Conservation (phyloP, 2,113 vertebrate genomes). For the Myrmecobius fasciatus region DNA sequence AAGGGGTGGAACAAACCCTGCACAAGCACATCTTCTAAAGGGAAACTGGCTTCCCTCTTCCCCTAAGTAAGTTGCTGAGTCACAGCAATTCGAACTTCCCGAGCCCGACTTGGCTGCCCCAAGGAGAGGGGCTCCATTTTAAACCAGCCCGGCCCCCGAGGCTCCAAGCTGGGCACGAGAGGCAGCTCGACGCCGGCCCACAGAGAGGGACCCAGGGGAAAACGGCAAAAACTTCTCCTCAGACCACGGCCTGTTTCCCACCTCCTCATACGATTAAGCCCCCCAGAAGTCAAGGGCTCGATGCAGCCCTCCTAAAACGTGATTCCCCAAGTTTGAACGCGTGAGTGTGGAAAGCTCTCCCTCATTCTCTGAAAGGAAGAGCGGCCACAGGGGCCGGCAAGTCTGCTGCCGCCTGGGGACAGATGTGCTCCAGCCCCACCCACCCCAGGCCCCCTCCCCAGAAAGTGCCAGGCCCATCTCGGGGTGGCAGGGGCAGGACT, state of each 20-base stretch:
- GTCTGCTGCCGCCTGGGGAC: conserved; percentile 29
- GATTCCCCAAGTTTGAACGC: conserved; percentile 1
- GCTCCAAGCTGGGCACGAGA: too few relatives aligned
- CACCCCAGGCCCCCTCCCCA: neutral
- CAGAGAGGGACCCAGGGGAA: neutral
- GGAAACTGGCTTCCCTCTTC: conserved; percentile 27
- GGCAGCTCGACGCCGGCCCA: too few relatives aligned
- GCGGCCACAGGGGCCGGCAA: conserved; percentile 46
- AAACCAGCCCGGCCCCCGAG: too few relatives aligned
- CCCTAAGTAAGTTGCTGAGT: conserved; percentile 38
- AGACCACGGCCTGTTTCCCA: conserved; percentile 9
- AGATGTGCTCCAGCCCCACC: neutral
- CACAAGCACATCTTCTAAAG: conserved; percentile 34
- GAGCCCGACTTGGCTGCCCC: neutral
- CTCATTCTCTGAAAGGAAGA: conserved; percentile 40
- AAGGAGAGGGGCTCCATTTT: too few relatives aligned
- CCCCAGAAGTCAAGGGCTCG: conserved; percentile 10
- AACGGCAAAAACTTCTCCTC: conserved; percentile 11
- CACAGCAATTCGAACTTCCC: conserved; percentile 48
- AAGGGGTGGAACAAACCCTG: conserved; percentile 44
- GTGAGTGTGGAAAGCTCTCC: conserved; percentile 28
- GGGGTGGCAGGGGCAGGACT: too few relatives aligned
- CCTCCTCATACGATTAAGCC: conserved; percentile 42
- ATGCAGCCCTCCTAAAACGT: neutral
- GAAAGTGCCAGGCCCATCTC: too few relatives aligned